Evolutionary conservation across 1,140 invertebrate species (phyloP), one percentile per base, ranked within the genome.

Genomic region (Globodera rostochiensis): DNA sequence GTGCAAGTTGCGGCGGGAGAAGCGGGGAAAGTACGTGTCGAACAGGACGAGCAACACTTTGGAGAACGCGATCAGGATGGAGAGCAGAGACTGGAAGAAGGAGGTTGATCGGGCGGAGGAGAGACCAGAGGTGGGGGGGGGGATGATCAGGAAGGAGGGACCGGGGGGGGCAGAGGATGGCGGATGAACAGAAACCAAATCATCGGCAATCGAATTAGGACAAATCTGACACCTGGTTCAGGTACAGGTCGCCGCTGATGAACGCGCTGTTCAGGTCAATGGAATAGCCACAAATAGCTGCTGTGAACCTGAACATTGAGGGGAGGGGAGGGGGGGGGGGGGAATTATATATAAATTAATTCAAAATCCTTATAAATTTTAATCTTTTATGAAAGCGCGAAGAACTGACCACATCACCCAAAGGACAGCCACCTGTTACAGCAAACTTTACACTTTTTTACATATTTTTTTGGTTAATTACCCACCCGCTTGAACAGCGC

Each of bases 211-310:
- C 49, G 2, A 11, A 50, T 11, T 50, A 7, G 6, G 49, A 50
- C 11, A 6, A 50, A 25, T 11, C 49, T 11, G 8, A 49, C 36
- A 87, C 81, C 81, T 89, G 88, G 80, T 89, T 89, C 66, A 88
- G 36, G 77, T 82, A 89, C 57, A 89, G 82, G 81, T 89, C 73
- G n/a, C 88, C 88, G 69, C 77, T 81, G 67, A 89, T 87, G 46
- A 81, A 82, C 21, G 83, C 85, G 46, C 87, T 89, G 74, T 90
- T 88, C 45, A 89, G 79, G 76, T 89, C 88, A 60, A 83, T 89
- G 46, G 88, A 87, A 79, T 89, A 89, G 46, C 87, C 86, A 77
- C 87, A 90, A 64, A 89, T 79, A 13, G 80, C 83, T n/a, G 88
- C 86, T 4, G 82, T 85, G 77, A 90, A 86, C 76, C 76, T 77